These are phyloP conservation scores for Limnephilus marmoratus DNA, from an alignment of 2,888 invertebrate genomes.

Conservation along the genomic window DNA sequence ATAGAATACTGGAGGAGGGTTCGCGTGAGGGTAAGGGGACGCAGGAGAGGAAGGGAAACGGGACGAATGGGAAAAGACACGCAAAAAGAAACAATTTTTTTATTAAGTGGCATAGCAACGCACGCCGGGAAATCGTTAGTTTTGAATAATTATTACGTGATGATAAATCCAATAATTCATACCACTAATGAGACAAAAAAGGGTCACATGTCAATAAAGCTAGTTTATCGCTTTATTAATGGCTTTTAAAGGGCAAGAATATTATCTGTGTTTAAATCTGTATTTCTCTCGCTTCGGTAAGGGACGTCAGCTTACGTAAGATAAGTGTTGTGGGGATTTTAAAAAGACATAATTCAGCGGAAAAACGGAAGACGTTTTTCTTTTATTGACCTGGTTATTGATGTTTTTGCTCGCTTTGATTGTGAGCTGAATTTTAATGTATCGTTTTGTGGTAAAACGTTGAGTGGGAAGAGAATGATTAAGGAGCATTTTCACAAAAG, in stretches of 20 bases:
- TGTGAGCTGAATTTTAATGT: constrained; percentile 2
- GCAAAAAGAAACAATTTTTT: too few species aligned
- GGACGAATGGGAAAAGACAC: too few species aligned
- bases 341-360: background rate
- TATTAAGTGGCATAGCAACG: too few species aligned
- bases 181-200: background rate
- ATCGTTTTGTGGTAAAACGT: background rate
- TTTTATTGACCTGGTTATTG: background rate
- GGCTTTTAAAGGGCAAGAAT: background rate
- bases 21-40: too few species aligned
- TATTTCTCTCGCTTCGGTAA: background rate
- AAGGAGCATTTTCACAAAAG: too few species aligned
- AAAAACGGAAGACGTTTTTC: background rate
- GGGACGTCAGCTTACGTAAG: background rate
- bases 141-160: background rate
- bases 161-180: background rate
- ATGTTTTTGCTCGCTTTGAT: background rate
- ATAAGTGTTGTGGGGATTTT: background rate
- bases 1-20: too few species aligned
- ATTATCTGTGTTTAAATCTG: background rate
- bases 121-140: too few species aligned
- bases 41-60: too few species aligned
- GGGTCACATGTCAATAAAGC: background rate
- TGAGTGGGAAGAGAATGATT: background rate
- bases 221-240: background rate